Conservation (phyloP, 2,113 vertebrate species). For the Phrynocephalus versicolor region DNA sequence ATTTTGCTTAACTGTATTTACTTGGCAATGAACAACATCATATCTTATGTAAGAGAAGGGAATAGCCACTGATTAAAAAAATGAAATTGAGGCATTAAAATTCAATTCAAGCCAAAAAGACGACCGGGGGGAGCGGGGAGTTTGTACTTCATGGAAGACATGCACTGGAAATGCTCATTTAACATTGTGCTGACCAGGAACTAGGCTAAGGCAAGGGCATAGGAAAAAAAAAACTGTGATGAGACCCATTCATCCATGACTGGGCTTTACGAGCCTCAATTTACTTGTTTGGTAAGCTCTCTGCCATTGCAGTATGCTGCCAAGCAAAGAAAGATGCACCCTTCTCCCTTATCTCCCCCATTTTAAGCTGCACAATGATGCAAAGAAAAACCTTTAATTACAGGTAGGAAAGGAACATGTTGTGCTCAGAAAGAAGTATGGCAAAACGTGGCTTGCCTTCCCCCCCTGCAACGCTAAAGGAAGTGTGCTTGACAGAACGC, state of each 20-base stretch:
- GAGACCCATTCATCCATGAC: slow-evolving; percentile 27
- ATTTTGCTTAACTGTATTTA: slow-evolving; percentile 40
- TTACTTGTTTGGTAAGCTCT: slow-evolving; percentile 15
- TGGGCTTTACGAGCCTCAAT: slow-evolving; percentile 24
- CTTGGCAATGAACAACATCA: slow-evolving; percentile 7
- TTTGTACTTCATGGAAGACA: slow-evolving; percentile 21
- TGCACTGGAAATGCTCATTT: slow-evolving; percentile 30
- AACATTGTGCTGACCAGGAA: slow-evolving; percentile 22
- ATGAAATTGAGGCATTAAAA: slow-evolving; percentile 38
- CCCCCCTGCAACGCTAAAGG: slow-evolving; percentile 38
- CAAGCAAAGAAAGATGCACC: slow-evolving; percentile 11
- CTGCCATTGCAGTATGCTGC: slow-evolving; percentile 35
- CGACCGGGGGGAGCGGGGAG: too few relatives aligned
- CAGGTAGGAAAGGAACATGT: slow-evolving; percentile 15
- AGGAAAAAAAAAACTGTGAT: slow-evolving; percentile 37
- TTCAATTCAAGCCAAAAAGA: slow-evolving; percentile 30
- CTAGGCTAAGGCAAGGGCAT: slow-evolving; percentile 30
- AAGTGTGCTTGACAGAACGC: slow-evolving; percentile 17
- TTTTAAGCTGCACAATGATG: background rate
- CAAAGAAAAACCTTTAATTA: slow-evolving; percentile 13
- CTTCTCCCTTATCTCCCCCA: background rate
- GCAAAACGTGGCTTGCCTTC: background rate
- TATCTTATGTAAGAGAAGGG: slow-evolving; percentile 35
- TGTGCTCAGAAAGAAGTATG: background rate
- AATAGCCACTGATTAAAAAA: slow-evolving; percentile 37